Base-by-base conservation (phyloP, 2,113 vertebrate genomes). In the Toxotes jaculatrix region DNA sequence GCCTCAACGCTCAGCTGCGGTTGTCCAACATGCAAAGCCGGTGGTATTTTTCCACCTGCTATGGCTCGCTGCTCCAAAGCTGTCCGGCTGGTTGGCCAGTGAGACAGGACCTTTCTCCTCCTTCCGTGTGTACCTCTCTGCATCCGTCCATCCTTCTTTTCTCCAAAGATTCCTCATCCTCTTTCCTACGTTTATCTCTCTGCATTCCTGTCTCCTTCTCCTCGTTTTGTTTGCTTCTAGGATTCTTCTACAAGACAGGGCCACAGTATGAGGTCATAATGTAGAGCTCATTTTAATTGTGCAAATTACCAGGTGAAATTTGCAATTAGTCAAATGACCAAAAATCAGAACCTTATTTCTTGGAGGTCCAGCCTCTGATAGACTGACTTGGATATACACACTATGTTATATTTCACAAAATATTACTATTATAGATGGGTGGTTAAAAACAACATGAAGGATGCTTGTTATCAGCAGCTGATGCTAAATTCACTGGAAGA, bases 11-110 rank as follows among this genome's bases (percentile, higher is more conserved):
- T 68, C 27, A 49, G 75, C 63, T 66, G 63, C 14, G n/a, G 70
- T 62, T 36, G 42, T 32, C 74, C 21, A 19, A 38, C 81, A 87
- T 87, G 89, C 87, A 88, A 89, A 87, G 56, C 71, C 36, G 3
- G 38, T 47, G 60, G 65, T 77, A 72, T 70, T 68, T 80, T 63
- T 82, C 70, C 69, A 84, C 68, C 75, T 89, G 79, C 63, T 36
- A 4, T 8, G 59, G 42, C 42, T 77, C 17, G 1, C 42, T 47
- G 73, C 74, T 62, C 27, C 42, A 19, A 43, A 75, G 69, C 72
- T 63, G 53, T 27, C 71, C 1, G 5, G 27, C 64, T 64, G 47
- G 38, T 72, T 53, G 49, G 11, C 23, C 66, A 10, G 43, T 17
- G 9, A 49, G 72, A 64, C 69, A 13, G 45, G 55, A 40, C 67